Evolutionary conservation across 2,888 invertebrate species (phyloP), one percentile per base, ranked within the genome.

Genomic region (Tetanocera ferruginea): DNA sequence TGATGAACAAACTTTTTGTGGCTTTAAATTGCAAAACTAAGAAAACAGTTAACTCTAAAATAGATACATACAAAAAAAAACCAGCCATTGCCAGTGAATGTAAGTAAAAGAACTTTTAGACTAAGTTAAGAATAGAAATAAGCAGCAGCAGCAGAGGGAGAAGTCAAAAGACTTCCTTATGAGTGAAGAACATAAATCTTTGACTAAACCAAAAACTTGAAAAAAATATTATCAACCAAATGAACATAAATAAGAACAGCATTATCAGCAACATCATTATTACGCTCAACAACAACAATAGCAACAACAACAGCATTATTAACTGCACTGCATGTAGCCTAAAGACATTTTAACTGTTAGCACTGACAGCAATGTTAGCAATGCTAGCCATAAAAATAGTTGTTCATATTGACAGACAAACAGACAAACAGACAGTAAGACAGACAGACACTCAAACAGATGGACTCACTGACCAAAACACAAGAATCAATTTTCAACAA

Each of bases 271-370:
- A 17, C n/a, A 14, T 17, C 62, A 31, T 8, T n/a, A n/a, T n/a
- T n/a, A n/a, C n/a, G n/a, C n/a, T 43, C 43, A 43, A 11, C 43
- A 43, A 11, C 43, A 9, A 43, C 62, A 62, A 62, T n/a, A n/a
- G n/a, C 62, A 64, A 28, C 64, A 28, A 62, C 62, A 31, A 62
- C 83, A 86, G 84, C 85, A 80, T 80, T 78, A 75, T 73, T 76
- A n/a, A n/a, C n/a, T n/a, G n/a, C n/a, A n/a, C n/a, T 31, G 19
- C 17, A 37, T 25, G 67, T 66, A 57, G 62, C 69, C 66, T 77
- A 28, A 31, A 25, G 2, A 57, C 51, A 52, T 67, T 52, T 49
- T 28, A 17, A 57, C 19, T 28, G 64, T 43, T 57, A 57, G 57
- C 52, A 67, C 6, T 14, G 19, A 66, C 31, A 66, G 14, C 37